A percentile compares a stretch with the other conserved stretches of the same genome.
Evolutionary conservation across 2,113 vertebrate species (phyloP).

Genomic region (Telmatochromis bifrenatus): DNA sequence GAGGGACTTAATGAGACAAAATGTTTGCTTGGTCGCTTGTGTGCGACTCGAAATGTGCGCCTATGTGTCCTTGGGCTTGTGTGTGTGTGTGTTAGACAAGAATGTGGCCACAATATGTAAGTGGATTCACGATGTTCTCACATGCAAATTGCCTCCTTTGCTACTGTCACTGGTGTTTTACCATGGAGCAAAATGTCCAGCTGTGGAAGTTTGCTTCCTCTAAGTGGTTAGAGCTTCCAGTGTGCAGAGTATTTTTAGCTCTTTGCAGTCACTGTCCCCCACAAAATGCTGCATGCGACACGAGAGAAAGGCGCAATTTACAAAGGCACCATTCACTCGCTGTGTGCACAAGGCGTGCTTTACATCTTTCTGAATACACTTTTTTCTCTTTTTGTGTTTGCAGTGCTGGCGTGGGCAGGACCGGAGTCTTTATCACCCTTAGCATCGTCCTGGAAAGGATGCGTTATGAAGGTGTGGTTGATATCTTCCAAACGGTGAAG

Average conservation of each 20-base stretch:
- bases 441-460: constrained; percentile 97
- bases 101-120: not conserved
- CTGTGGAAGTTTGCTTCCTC: not conserved
- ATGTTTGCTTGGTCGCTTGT: constrained; percentile 8
- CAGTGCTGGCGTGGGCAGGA: constrained; percentile 93
- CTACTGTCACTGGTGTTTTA: not conserved
- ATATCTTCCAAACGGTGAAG: constrained; percentile 99
- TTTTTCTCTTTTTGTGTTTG: not conserved
- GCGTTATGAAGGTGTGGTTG: constrained; percentile 96
- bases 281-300: not conserved
- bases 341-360: not conserved
- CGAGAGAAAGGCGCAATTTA: not conserved
- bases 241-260: not conserved
- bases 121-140: not conserved
- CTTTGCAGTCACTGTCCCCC: not conserved
- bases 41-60: not conserved
- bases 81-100: not conserved
- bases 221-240: not conserved
- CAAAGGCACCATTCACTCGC: not conserved
- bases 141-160: not conserved
- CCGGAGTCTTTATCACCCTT: constrained; percentile 93
- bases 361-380: not conserved
- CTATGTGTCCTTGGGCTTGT: constrained; percentile 4
- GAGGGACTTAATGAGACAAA: constrained; percentile 37
- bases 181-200: not conserved